A percentile compares a stretch with the other conserved stretches of the same genome.
Conservation (phyloP, 2,888 invertebrate species). For the Lasioglossum calceatum region DNA sequence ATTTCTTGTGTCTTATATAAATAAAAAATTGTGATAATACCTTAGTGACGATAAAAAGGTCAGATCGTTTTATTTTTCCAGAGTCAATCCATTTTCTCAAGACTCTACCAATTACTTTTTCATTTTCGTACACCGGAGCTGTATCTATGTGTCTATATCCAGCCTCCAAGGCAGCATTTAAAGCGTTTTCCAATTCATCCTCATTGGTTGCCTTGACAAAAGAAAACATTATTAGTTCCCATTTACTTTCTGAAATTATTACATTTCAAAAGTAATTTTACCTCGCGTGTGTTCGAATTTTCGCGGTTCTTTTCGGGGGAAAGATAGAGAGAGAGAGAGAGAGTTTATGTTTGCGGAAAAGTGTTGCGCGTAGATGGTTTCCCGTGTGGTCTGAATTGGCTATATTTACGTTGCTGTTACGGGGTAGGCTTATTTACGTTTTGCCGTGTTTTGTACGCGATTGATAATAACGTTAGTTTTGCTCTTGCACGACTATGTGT, state of each 20-base stretch:
- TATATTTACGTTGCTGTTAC: no score
- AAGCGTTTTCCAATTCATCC: slow-evolving; percentile 89
- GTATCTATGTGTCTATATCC: slow-evolving; percentile 95
- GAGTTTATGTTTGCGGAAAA: no score
- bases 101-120: slow-evolving; percentile 90
- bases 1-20: background rate
- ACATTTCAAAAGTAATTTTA: background rate
- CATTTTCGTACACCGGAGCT: slow-evolving; percentile 92
- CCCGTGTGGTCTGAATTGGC: no score
- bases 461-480: no score
- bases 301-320: background rate
- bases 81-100: slow-evolving; percentile 89
- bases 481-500: no score
- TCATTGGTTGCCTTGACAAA: slow-evolving; percentile 87
- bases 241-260: background rate
- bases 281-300: background rate
- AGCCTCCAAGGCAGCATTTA: slow-evolving; percentile 89
- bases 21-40: slow-evolving; percentile 80
- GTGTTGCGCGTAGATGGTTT: no score
- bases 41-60: slow-evolving; percentile 94
- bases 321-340: no score
- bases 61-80: slow-evolving; percentile 89
- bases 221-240: slow-evolving; percentile 52
- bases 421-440: no score
- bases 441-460: no score